Base-by-base conservation (phyloP, 2,113 vertebrate genomes). In the Neofelis nebulosa region DNA sequence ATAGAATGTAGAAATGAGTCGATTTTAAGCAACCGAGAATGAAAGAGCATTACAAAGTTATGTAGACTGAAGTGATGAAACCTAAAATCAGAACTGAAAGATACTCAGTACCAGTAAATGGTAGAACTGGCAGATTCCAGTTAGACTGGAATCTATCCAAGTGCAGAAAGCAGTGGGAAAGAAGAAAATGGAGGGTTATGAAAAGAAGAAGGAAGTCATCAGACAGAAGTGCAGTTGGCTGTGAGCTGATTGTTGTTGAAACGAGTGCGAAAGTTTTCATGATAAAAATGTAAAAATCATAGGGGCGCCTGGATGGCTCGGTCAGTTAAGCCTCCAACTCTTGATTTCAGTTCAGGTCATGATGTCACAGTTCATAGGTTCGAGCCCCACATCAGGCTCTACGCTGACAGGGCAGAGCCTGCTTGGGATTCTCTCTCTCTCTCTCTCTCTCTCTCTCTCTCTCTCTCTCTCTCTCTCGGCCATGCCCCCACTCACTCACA, bases 101-200 rank as follows among this genome's bases (percentile, higher is more conserved):
- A 41, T 4, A 36, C 1, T 48, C 66, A 73, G 38, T 74, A 85
- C 95, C 84, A 84, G 45, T 18, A 80, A 79, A 76, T 52, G 27
- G 25, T 73, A 95, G 57, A 83, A 78, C 6, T 45, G 93, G 91
- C 91, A 87, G 45, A 80, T 69, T 16, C 38, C 94, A 83, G 73
- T 12, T 61, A 73, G 33, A 9, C 18, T 52, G 18, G 2, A n/a
- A 61, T 65, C 71, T 80, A 69, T 68, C 55, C 36, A 89, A 73
- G 92, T 38, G 73, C 71, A 97, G 83, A 97, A 88, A 97, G 76
- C 29, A 95, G 18, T 36, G 11, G 38, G 82, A 71, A 78, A 55
- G 52, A 33, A 57, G 66, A 92, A 45, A 89, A 91, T 65, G 31
- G 14, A 63, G 73, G 12, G 31, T 18, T 11, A 36, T 5, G 7